phyloP scores from a whole-genome alignment of 2,797 vertebrate species.

The Artibeus jamaicensis region DNA sequence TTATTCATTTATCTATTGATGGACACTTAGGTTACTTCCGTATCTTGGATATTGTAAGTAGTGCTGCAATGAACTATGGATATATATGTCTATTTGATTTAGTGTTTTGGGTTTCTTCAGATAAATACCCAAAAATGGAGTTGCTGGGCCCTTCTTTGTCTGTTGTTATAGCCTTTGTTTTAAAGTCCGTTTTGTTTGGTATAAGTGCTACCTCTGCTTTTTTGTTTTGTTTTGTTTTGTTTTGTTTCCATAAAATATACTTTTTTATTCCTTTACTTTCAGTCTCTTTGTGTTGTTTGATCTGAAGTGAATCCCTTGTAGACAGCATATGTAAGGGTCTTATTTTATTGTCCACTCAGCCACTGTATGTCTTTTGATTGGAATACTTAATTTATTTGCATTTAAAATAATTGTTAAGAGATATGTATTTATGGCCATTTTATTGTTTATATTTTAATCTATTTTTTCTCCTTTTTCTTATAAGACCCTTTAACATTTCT shows the following conservation, averaged over 20 bases:
- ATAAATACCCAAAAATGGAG: background rate
- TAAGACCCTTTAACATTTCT: too few species aligned
- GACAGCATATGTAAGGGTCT: background rate
- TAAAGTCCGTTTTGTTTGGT: background rate
- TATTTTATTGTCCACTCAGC: background rate
- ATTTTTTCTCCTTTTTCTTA: too few species aligned
- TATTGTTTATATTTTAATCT: too few species aligned
- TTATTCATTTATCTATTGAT: background rate
- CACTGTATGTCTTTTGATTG: too few species aligned
- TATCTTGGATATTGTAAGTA: background rate
- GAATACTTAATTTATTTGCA: too few species aligned
- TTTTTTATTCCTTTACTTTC: too few species aligned
- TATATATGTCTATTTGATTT: background rate
- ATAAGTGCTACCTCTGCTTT: background rate
- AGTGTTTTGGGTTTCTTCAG: background rate
- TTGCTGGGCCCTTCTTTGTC: background rate
- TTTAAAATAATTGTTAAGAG: too few species aligned
- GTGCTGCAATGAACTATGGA: background rate
- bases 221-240: background rate
- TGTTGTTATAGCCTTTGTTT: background rate
- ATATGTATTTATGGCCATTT: too few species aligned
- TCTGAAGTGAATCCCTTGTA: background rate
- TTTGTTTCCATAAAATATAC: background rate
- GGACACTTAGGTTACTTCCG: background rate
- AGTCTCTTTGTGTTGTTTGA: too few species aligned